Evolutionary conservation across 2,113 vertebrate species (phyloP).

Genomic region (Saguinus imperator): DNA sequence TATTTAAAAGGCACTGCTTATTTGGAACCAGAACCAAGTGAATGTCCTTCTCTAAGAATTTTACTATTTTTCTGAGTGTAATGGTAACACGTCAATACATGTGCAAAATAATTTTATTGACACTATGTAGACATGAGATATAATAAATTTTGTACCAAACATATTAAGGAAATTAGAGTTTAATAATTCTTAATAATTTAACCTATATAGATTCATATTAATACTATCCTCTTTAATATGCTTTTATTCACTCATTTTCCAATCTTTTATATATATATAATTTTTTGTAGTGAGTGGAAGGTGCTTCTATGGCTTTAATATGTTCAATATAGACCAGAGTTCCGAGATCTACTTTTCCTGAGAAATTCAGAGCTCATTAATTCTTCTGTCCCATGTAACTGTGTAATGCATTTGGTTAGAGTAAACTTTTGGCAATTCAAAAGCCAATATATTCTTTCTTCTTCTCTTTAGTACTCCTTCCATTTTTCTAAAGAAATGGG

Average conservation of each 20-base stretch:
- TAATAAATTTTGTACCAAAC: background rate
- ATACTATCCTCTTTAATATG: background rate
- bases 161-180: background rate
- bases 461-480: background rate
- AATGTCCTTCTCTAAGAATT: background rate
- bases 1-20: background rate
- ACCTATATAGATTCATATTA: background rate
- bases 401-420: background rate
- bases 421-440: background rate
- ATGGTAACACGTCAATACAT: background rate
- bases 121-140: background rate
- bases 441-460: background rate
- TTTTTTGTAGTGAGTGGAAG: background rate
- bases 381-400: background rate
- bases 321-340: background rate
- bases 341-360: background rate
- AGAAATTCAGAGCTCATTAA: background rate
- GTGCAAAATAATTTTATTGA: background rate
- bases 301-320: background rate
- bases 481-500: background rate
- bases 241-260: background rate
- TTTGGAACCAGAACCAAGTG: background rate
- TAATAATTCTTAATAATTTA: background rate
- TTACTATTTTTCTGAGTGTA: background rate
- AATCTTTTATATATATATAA: background rate